phyloP scores from a whole-genome alignment of 2,113 vertebrate species.

The Leucosticte australis region DNA sequence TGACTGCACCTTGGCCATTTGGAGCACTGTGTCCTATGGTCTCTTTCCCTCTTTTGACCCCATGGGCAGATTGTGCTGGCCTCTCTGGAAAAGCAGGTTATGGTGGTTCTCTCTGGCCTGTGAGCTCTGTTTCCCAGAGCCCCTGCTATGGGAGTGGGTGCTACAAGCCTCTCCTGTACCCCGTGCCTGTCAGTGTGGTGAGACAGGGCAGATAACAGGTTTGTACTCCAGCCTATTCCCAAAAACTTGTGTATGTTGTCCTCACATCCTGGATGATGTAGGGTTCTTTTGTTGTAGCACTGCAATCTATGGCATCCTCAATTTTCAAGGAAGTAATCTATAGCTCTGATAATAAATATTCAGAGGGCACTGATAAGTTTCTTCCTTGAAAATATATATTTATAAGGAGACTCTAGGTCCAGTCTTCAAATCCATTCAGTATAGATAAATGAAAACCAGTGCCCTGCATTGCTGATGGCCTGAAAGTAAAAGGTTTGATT shows the following conservation, averaged over 20 bases:
- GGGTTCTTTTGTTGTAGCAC: neutral
- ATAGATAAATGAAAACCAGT: rapidly evolving
- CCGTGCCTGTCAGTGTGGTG: neutral
- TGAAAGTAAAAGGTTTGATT: neutral
- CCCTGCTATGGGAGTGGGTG: neutral
- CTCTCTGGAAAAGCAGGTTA: neutral
- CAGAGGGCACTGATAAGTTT: neutral
- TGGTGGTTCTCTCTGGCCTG: neutral
- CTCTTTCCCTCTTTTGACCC: neutral
- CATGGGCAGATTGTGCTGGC: neutral
- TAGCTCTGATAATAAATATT: neutral
- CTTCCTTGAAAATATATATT: neutral
- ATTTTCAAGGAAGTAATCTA: neutral
- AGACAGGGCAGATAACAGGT: neutral
- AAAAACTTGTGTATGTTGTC: rapidly evolving
- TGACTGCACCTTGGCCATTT: neutral
- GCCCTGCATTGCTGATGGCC: neutral
- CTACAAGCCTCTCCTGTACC: neutral
- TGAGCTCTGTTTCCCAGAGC: neutral
- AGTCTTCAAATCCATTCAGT: neutral
- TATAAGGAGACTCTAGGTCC: neutral
- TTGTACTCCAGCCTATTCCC: neutral
- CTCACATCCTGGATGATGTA: neutral
- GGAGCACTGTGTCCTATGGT: neutral
- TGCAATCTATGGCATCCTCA: neutral